A percentile compares a stretch with the other conserved stretches of the same genome.
Evolutionary conservation across 2,113 vertebrate genomes (phyloP).

Genomic region (Barnardius zonarius): DNA sequence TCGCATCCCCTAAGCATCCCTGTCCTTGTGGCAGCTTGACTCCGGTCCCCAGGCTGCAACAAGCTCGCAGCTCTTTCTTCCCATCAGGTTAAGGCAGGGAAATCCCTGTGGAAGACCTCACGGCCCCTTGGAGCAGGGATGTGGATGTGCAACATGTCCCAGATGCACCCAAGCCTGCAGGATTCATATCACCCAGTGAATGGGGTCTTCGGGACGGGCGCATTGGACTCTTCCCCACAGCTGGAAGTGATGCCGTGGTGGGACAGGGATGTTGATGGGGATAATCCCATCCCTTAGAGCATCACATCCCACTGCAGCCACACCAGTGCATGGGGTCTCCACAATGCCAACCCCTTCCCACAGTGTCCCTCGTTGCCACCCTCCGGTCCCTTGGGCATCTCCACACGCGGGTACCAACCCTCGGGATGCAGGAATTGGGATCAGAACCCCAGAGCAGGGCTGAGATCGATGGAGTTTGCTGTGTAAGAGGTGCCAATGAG

Average conservation of each 20-base stretch:
- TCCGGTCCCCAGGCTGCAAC: background rate
- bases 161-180: background rate
- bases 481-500: background rate
- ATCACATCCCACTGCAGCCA: background rate
- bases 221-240: rapidly evolving
- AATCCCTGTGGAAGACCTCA: background rate
- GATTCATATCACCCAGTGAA: background rate
- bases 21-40: background rate
- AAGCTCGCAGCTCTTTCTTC: background rate
- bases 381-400: background rate
- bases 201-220: rapidly evolving
- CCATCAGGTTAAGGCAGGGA: background rate
- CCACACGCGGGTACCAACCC: background rate
- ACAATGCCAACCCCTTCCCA: background rate
- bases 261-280: too few relatives aligned
- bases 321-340: background rate
- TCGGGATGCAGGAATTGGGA: too few relatives aligned
- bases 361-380: rapidly evolving
- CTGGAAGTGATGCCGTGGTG: background rate
- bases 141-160: background rate
- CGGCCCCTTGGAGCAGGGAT: background rate
- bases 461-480: rapidly evolving
- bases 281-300: background rate
- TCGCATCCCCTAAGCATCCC: too few relatives aligned
- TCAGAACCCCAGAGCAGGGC: rapidly evolving